These are phyloP conservation scores for Oryzias sinensis DNA, from an alignment of 2,797 vertebrate species.

Conservation along the genomic window DNA sequence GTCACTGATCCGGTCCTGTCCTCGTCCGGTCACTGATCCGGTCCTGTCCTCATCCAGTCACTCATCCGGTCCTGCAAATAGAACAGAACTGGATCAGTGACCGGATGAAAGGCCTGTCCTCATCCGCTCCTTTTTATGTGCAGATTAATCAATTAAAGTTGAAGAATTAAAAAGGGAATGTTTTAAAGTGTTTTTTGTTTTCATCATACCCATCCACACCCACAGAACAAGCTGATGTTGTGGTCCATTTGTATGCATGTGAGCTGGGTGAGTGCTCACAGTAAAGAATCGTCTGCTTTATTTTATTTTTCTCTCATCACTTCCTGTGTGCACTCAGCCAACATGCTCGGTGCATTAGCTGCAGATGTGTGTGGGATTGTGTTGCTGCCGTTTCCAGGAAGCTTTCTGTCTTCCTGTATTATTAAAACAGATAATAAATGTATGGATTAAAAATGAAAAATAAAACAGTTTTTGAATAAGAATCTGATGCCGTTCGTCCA, in stretches of 20 bases:
- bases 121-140: too few species aligned
- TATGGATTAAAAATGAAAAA: conserved; percentile 5
- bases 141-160: too few species aligned
- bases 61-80: too few species aligned
- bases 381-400: conserved; percentile 35
- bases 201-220: conserved; percentile 32
- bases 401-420: conserved; percentile 24
- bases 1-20: too few species aligned
- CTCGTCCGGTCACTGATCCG: too few species aligned
- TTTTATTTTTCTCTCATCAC: conserved; percentile 62
- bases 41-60: too few species aligned
- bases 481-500: background rate
- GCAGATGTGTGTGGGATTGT: conserved; percentile 17
- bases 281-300: conserved; percentile 52
- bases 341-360: conserved; percentile 49
- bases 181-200: conserved; percentile 38
- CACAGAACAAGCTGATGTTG: conserved; percentile 11
- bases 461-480: conserved; percentile 11
- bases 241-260: conserved; percentile 3
- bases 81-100: too few species aligned
- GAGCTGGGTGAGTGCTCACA: conserved; percentile 21
- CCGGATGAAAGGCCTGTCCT: too few species aligned
- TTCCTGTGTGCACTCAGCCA: conserved; percentile 53
- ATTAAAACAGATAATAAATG: conserved; percentile 58
- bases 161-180: too few species aligned